phyloP scores from a whole-genome alignment of 2,113 vertebrate species.

The Semicossyphus pulcher region DNA sequence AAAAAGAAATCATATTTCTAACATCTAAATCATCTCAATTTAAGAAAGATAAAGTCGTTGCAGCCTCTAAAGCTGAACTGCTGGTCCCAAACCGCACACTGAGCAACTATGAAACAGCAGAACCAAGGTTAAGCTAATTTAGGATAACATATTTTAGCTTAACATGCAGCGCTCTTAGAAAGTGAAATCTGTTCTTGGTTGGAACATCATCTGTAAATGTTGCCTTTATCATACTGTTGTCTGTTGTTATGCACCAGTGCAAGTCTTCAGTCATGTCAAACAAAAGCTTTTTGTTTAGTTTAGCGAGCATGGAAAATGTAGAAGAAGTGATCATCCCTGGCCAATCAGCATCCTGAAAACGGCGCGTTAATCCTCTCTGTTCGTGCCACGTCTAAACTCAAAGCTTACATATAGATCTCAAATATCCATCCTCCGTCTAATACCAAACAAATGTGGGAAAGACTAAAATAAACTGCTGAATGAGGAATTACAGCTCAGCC shows the following conservation, averaged over 20 bases:
- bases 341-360: constrained; percentile 20
- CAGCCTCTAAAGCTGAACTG: background rate
- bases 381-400: background rate
- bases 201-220: constrained; percentile 15
- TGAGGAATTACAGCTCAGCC: constrained; percentile 40
- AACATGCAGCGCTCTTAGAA: background rate
- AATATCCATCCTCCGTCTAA: constrained; percentile 24
- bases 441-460: constrained; percentile 51
- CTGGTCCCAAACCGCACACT: background rate
- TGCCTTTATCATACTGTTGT: constrained; percentile 26
- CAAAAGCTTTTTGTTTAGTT: constrained; percentile 48
- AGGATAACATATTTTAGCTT: background rate
- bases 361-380: constrained; percentile 15
- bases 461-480: constrained; percentile 41
- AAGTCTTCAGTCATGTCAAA: constrained; percentile 47
- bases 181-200: constrained; percentile 40
- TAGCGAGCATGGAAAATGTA: constrained; percentile 33
- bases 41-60: background rate
- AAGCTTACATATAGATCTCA: constrained; percentile 29
- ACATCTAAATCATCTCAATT: too few relatives aligned
- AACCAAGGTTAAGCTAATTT: background rate
- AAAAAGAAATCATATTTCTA: too few relatives aligned
- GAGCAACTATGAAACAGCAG: background rate
- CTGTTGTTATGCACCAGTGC: constrained; percentile 27
- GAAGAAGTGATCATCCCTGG: constrained; percentile 6